phyloP scores from a whole-genome alignment of 2,113 vertebrate genomes.

The Onychorhynchus coronatus region DNA sequence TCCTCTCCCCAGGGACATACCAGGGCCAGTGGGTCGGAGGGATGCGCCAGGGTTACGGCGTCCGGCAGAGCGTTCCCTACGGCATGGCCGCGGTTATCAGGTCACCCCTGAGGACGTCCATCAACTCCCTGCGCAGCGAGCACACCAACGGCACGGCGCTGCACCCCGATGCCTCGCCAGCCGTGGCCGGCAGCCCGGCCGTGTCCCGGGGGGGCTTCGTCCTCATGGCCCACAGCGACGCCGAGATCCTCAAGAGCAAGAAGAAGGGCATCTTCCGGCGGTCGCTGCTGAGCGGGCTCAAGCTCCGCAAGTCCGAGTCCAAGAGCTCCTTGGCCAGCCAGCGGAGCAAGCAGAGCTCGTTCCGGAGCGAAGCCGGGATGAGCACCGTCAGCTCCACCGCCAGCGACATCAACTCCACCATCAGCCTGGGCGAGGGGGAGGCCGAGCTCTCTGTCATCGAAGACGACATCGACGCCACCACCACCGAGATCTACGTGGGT shows the following conservation, averaged over 20 bases:
- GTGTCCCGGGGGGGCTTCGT: slow-evolving; percentile 91
- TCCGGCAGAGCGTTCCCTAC: slow-evolving; percentile 96
- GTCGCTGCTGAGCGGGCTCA: slow-evolving; percentile 92
- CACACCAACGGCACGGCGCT: slow-evolving; percentile 89
- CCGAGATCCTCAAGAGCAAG: slow-evolving; percentile 87
- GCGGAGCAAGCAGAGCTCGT: slow-evolving; percentile 98
- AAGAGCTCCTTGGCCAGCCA: slow-evolving; percentile 97
- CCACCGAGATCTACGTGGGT: slow-evolving; percentile 92
- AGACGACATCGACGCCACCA: slow-evolving; percentile 92
- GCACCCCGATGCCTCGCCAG: slow-evolving; percentile 80
- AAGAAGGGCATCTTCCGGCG: slow-evolving; percentile 94
- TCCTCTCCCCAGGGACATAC: slow-evolving; percentile 83
- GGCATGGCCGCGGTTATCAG: slow-evolving; percentile 97
- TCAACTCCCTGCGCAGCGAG: slow-evolving; percentile 97
- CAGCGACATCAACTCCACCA: slow-evolving; percentile 95
- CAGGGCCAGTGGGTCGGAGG: slow-evolving; percentile 96
- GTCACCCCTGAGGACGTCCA: slow-evolving; percentile 94
- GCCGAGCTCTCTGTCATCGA: slow-evolving; percentile 82
- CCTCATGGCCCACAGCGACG: slow-evolving; percentile 88
- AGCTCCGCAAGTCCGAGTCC: slow-evolving; percentile 93
- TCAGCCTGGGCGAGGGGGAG: slow-evolving; percentile 92
- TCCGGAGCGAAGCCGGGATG: slow-evolving; percentile 97
- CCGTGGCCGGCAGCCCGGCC: slow-evolving; percentile 85
- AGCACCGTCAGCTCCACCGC: slow-evolving; percentile 94
- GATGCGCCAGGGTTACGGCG: slow-evolving; percentile 96